Base-by-base conservation (phyloP, 2,797 vertebrate species). In the Hozukius guyotensis region DNA sequence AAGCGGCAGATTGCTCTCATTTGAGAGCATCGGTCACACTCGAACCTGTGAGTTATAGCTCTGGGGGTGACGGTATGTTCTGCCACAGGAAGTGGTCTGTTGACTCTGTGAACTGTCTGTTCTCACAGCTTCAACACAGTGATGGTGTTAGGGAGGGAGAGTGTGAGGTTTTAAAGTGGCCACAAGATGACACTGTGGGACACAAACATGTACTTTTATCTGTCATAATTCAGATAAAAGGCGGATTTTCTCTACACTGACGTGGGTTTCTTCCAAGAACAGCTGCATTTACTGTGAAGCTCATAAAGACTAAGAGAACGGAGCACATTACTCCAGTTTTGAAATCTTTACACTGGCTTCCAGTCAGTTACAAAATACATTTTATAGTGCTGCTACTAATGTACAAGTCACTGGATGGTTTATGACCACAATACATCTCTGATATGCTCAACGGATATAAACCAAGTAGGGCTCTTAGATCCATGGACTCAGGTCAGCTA, bases 171-270 rank as follows among this genome's bases (percentile, higher is more conserved):
- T 5, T 7, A 13, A 42, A 67, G 5, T 63, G 62, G 9, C 90
- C 93, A 92, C 89, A 67, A 79, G 92, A 67, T 91, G 87, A 25
- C 89, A 82, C 84, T 88, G 80, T 90, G 82, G 77, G 22, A 70
- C 80, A 79, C 10, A 31, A 27, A 27, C 25, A 14, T 34, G 12
- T 6, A 25, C 7, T 31, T 59, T 29, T 4, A 49, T 9, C 11
- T 49, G 27, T n/a, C 0, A n/a, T 11, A 57, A 12, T 52, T n/a
- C 57, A 32, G 2, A 34, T n/a, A 3, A 6, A 52, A 20, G 20
- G 22, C 22, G 20, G 1, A 24, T 22, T 20, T 24, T 20, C 3
- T 66, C 57, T 1, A 42, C 14, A 32, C 0, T 42, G 1, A 42
- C 13, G 31, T 24, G 12, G 1, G 2, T 27, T 8, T 34, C 7